Evolutionary conservation across 2,113 vertebrate genomes (phyloP).

Genomic region (Microcebus tavaratra): DNA sequence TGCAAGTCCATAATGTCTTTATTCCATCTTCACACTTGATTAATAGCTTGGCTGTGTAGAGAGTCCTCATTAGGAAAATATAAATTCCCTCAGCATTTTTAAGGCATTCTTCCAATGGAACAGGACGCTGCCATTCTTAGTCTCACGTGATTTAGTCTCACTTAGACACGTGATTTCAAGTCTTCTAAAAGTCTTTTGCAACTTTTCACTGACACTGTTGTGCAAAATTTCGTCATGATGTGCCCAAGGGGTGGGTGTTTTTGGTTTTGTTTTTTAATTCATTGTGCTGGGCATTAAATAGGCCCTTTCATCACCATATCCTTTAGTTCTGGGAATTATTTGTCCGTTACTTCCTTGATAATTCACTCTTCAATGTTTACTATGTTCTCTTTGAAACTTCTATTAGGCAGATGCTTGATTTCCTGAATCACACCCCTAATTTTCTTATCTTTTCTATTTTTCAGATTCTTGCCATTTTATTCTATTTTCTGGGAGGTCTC

Average conservation of each 20-base stretch:
- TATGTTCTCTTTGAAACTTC: background rate
- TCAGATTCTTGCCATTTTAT: background rate
- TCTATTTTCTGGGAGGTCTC: background rate
- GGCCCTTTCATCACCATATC: background rate
- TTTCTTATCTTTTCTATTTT: background rate
- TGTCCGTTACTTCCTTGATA: conserved; percentile 5
- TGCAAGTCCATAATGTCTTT: background rate
- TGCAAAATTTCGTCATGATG: background rate
- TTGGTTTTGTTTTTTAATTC: background rate
- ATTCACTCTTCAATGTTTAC: background rate
- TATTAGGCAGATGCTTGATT: background rate
- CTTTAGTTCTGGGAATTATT: background rate
- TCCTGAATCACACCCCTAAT: background rate
- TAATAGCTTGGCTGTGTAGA: background rate
- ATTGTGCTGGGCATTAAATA: background rate
- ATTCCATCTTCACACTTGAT: background rate
- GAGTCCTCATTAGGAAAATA: background rate
- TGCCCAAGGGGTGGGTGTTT: background rate
- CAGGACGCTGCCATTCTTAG: background rate
- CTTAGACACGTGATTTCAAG: background rate
- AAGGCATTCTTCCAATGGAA: background rate
- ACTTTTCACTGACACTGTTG: background rate
- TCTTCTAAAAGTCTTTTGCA: background rate
- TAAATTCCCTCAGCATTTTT: background rate
- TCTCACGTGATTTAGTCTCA: background rate